Evolutionary conservation across 2,797 vertebrate species (phyloP), one percentile per base, ranked within the genome.

Genomic region (Philypnodon macrostomus): DNA sequence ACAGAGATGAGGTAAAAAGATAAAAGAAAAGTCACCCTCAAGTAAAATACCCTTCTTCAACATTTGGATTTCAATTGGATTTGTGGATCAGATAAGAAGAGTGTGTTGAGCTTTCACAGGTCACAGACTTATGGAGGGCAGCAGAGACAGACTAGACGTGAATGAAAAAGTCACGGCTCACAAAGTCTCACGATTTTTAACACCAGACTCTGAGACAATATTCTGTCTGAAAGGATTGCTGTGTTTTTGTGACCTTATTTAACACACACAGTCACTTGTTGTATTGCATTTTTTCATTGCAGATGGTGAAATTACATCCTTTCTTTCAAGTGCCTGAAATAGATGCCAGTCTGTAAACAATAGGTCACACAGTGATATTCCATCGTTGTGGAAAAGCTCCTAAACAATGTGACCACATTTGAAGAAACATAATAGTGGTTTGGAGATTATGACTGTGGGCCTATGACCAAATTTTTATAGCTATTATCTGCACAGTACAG

Each of bases 31-130:
- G 60, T 69, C 58, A 63, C 53, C 41, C 64, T 68, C 49, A 63
- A 59, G 58, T 45, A 49, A 27, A 79, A 81, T 69, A 46, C 16
- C 11, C 26, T 60, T 39, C 58, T 74, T 64, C 53, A 56, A 63
- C 73, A 67, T 56, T 66, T 47, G 37, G 58, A 71, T 60, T 62
- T 45, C 34, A 21, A 58, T 78, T 64, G 40, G 41, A 56, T 12
- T 31, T 27, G 41, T 39, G 59, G 39, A 79, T 77, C 67, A 57
- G 77, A 80, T 74, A 65, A 67, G 50, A 64, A 23, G 46, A 47
- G 59, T 35, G 55, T 55, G 53, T 58, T 77, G 30, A 42, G 61
- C 41, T 36, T 67, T 54, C 8, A 19, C 47, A 39, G 67, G 67
- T 73, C 72, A 58, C 26, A 1, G 59, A 52, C 49, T 53, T 30